Evolutionary conservation across 2,113 vertebrate genomes (phyloP).

Genomic region (Phainopepla nitens): DNA sequence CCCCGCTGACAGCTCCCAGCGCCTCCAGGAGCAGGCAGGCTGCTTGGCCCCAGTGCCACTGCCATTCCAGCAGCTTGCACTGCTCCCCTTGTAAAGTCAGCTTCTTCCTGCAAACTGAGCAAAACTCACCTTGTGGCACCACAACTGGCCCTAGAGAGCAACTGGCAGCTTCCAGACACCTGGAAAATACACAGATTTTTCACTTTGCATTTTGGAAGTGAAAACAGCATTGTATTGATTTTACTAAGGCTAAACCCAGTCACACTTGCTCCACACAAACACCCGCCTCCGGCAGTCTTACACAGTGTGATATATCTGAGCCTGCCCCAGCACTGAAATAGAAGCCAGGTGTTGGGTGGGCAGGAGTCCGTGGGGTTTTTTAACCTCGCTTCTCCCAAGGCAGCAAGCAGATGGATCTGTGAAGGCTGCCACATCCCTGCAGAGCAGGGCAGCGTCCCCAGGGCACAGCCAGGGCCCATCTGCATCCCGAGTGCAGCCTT

Average conservation of each 20-base stretch:
- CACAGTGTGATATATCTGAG: not conserved
- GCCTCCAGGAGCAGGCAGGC: accelerated
- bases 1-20: accelerated
- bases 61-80: not conserved
- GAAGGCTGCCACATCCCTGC: not conserved
- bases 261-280: not conserved
- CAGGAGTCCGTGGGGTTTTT: not conserved
- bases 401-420: not conserved
- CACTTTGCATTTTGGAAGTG: not conserved
- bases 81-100: accelerated
- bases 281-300: not conserved
- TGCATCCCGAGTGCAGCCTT: not conserved
- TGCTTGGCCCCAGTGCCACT: accelerated
- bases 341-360: not conserved
- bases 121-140: not conserved
- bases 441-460: accelerated
- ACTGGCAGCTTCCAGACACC: not conserved
- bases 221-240: not conserved
- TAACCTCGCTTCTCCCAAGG: not conserved
- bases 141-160: accelerated
- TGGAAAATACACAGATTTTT: not conserved
- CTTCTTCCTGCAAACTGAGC: not conserved
- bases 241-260: not conserved
- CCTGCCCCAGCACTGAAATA: not conserved
- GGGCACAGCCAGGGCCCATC: not conserved